Evolutionary conservation across 2,888 invertebrate genomes (phyloP), one percentile per base, ranked within the genome.

Genomic region (Acheta domesticus): DNA sequence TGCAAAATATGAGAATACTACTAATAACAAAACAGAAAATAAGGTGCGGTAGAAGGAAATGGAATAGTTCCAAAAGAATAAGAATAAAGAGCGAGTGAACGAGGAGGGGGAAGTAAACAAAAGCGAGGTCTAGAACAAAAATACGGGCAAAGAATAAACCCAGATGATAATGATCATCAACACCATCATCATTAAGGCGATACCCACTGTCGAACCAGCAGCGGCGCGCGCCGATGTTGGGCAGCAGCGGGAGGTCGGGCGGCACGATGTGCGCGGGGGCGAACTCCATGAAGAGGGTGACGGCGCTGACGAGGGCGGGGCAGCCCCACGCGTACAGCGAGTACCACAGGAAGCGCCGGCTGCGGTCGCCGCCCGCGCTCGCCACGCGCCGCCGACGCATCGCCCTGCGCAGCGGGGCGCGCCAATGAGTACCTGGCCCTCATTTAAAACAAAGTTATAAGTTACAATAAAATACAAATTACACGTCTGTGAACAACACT

Each of bases 311-410:
- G 1, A 89, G 62, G 5, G 90, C 84, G 0, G 94, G 90, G 14
- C 91, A 83, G 5, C 91, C 91, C 93, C 93, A 94, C 1, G 93
- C 93, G 85, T 93, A 93, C 1, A 91, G 75, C 0, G 92, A 92
- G 85, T 94, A 94, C 84, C 88, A 87, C 2, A 91, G 80, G 84
- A 94, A 93, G 81, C 91, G 80, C 2, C 82, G 79, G 36, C 74
- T 77, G 11, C 4, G n/a, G 62, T 62, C 5, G 4, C 36, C 36
- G 36, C 36, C 36, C 36, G 8, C 36, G 36, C 36, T 8, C 36
- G 36, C 36, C 8, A 36, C 36, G 36, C 36, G 36, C 36, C 36
- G 36, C 5, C 36, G 36, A 12, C 14, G 62, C 62, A 62, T 62
- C 62, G 62, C 62, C 3, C 62, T 62, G n/a, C 62, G 62, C 4